Evolutionary conservation across 2,797 vertebrate species (phyloP).

Genomic region (Lindbergichthys nudifrons): DNA sequence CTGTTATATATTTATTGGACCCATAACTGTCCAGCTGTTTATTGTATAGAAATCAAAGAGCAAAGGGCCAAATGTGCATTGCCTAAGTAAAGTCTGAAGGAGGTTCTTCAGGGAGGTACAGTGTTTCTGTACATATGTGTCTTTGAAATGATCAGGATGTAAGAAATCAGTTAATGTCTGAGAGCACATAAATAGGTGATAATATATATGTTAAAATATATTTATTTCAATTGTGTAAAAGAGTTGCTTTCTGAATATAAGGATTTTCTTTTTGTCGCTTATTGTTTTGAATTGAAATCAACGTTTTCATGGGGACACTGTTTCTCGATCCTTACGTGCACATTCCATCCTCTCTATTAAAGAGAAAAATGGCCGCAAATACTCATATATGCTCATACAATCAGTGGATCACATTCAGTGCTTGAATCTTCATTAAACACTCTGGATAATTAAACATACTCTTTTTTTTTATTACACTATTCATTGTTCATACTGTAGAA

Average conservation of each 20-base stretch:
- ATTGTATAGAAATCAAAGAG: conserved; percentile 27
- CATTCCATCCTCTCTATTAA: conserved; percentile 51
- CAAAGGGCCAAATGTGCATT: conserved; percentile 52
- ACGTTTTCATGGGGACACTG: conserved; percentile 60
- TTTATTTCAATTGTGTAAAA: conserved; percentile 66
- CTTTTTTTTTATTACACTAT: not conserved
- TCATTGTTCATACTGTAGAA: conserved; percentile 9
- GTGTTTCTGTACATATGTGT: conserved; percentile 46
- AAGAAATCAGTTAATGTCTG: conserved; percentile 53
- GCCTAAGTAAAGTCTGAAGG: conserved; percentile 33
- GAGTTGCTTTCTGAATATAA: conserved; percentile 51
- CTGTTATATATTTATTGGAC: conserved; percentile 32
- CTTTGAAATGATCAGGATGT: conserved; percentile 39
- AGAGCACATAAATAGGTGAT: conserved; percentile 56
- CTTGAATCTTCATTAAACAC: not conserved
- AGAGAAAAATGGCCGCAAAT: conserved; percentile 5
- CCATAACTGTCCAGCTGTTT: conserved; percentile 31
- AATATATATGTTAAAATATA: conserved; percentile 68
- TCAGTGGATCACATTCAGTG: conserved; percentile 6
- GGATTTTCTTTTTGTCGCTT: conserved; percentile 22
- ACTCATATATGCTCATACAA: not conserved
- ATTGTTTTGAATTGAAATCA: conserved; percentile 61
- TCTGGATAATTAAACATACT: not conserved
- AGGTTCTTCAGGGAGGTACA: conserved; percentile 46
- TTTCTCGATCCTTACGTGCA: conserved; percentile 44